A percentile compares a stretch with the other conserved stretches of the same genome.
phyloP scores from a whole-genome alignment of 2,888 invertebrate genomes.

The Ophion obscuratus region DNA sequence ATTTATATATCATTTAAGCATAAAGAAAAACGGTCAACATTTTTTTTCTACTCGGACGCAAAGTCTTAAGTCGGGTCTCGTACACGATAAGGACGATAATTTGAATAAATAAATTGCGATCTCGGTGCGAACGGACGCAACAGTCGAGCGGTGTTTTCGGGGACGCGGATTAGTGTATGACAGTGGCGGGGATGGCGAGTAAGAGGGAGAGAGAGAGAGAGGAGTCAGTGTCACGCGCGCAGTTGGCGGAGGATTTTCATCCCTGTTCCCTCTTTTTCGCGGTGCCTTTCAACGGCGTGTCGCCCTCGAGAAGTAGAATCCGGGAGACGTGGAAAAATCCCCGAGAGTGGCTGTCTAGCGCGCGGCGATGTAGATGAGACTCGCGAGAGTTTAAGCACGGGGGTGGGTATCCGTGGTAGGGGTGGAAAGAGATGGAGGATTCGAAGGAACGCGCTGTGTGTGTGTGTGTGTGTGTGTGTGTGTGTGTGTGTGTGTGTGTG shows the following conservation, averaged over 20 bases:
- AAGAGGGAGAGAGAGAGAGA: not conserved
- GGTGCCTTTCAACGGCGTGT: constrained; percentile 36
- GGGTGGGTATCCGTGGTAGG: constrained; percentile 12
- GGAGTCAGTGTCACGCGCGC: constrained; percentile 15
- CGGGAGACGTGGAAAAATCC: constrained; percentile 45
- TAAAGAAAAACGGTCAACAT: too few species aligned
- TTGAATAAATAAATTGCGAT: constrained; percentile 26
- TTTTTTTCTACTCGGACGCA: too few species aligned
- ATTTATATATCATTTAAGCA: too few species aligned
- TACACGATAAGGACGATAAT: constrained; percentile 25
- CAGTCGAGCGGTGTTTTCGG: constrained; percentile 37
- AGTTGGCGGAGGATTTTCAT: constrained; percentile 27
- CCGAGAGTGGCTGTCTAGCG: constrained; percentile 59
- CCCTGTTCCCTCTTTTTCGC: constrained; percentile 7
- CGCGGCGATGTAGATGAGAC: constrained; percentile 48
- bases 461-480: too few species aligned
- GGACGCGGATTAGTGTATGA: constrained; percentile 27
- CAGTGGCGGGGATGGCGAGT: not conserved
- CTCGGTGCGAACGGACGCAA: constrained; percentile 22
- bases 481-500: constrained; percentile 34
- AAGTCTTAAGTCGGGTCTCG: not conserved
- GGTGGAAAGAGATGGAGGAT: constrained; percentile 28
- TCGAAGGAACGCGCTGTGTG: not conserved
- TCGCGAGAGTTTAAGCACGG: constrained; percentile 51
- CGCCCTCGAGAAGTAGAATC: constrained; percentile 41